Base-by-base conservation (phyloP, 2,888 invertebrate species). In the Stenodera caucasica region DNA sequence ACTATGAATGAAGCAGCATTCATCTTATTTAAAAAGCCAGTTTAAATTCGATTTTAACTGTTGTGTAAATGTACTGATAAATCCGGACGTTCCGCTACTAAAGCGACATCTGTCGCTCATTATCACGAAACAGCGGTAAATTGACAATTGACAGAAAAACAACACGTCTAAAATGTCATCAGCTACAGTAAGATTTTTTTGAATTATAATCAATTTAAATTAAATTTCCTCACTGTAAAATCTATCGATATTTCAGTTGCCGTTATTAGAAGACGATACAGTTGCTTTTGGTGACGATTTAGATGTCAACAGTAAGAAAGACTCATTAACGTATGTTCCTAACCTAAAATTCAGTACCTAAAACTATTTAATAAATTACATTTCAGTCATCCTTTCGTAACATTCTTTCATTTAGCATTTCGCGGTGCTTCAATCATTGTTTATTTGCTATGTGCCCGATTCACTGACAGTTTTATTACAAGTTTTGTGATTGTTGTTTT, bases 381-480 rank as follows among this genome's bases (percentile, higher is more conserved):
- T 85, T 86, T 9, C 83, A 95, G 95, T 66, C 95, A 97, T 80
- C 97, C 97, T 0, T 90, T 93, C 78, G 94, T 96, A 66, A 94
- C 95, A 33, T 87, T 93, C 77, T 96, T 95, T 80, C 97, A 98
- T 81, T 80, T 98, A 67, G 85, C 89, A 64, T 99, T 99, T 82
- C 88, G 97, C 57, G 85, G 88, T 61, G 81, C 89, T 0, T 92
- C 98, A 0, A 84, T 99, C 21, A 80, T 94, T 30, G 88, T 91
- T 15, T 99, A 98, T 80, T 84, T 98, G 66, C 84, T 99, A 49
- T 96, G 97, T 75, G 90, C 91, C 7, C 89, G 88, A 87, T 94
- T 98, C 82, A 91, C 91, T 1, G 86, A 88, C 74, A 95, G 95
- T 68, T 99, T 98, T 80, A 96, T 99, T 65, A 90, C 94, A n/a